A percentile compares a stretch with the other conserved stretches of the same genome.
These are phyloP conservation scores for Tenthredo amoena DNA, from an alignment of 2,888 invertebrate species.

Conservation along the genomic window DNA sequence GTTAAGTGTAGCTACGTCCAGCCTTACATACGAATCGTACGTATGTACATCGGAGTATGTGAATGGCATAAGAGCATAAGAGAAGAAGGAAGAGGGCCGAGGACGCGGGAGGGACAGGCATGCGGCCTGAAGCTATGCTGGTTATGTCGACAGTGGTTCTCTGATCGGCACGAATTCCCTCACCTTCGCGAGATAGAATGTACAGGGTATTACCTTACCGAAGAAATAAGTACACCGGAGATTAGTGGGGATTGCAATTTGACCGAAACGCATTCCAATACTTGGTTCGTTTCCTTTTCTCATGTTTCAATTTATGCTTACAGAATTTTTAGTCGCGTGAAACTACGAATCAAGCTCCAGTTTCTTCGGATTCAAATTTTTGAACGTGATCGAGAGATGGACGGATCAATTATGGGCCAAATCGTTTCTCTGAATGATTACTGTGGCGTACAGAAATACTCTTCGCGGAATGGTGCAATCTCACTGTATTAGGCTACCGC, in stretches of 20 bases:
- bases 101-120: slow-evolving; percentile 59
- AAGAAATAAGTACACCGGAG: neutral
- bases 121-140: slow-evolving; percentile 66
- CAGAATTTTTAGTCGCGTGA: too few relatives aligned
- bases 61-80: slow-evolving; percentile 55
- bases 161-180: neutral
- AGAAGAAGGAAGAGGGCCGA: slow-evolving; percentile 55
- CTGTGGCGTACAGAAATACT: neutral
- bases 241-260: neutral
- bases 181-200: neutral
- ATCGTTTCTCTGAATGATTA: neutral
- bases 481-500: neutral
- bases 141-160: slow-evolving; percentile 68
- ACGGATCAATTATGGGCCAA: neutral
- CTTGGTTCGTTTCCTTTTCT: neutral
- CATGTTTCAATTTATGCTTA: neutral
- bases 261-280: neutral
- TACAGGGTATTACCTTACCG: neutral
- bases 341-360: too few relatives aligned
- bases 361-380: neutral
- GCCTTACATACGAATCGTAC: slow-evolving; percentile 50
- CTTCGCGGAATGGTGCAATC: neutral
- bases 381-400: too few relatives aligned
- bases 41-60: slow-evolving; percentile 51
- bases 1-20: slow-evolving; percentile 15